A percentile compares a stretch with the other conserved stretches of the same genome.
Evolutionary conservation across 1,140 invertebrate genomes (phyloP).

Genomic region (Leptestheria dahalacensis): DNA sequence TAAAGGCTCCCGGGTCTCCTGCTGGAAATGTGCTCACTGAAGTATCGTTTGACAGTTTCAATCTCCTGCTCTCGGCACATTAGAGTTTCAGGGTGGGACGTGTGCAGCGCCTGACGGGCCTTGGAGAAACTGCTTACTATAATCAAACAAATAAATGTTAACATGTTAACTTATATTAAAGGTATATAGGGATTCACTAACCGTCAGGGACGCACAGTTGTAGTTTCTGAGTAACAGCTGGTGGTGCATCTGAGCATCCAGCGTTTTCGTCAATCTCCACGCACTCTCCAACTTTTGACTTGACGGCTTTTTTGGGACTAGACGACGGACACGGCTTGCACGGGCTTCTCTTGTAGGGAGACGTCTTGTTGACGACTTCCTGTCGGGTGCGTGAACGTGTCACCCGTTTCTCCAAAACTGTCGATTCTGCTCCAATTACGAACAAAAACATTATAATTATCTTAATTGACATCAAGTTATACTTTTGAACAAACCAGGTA

Average conservation of each 20-base stretch:
- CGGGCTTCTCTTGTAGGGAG: background rate
- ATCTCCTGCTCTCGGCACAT: constrained; percentile 66
- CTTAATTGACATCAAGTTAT: too few species aligned
- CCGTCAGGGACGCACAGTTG: constrained; percentile 8
- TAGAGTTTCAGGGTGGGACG: constrained; percentile 45
- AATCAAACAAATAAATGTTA: background rate
- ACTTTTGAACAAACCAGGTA: background rate
- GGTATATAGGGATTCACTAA: background rate
- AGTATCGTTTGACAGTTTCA: constrained; percentile 46
- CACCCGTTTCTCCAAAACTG: background rate
- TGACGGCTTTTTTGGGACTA: background rate
- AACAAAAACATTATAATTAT: too few species aligned
- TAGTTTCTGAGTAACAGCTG: background rate
- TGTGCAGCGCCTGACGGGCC: constrained; percentile 43
- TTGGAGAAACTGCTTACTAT: constrained; percentile 7
- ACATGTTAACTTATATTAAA: background rate
- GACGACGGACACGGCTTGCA: background rate
- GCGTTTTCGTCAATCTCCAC: background rate
- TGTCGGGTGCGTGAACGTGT: background rate
- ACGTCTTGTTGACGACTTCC: background rate
- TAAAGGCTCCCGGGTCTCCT: constrained; percentile 67
- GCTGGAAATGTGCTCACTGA: constrained; percentile 45
- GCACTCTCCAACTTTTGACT: too few species aligned
- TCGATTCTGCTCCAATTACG: background rate
- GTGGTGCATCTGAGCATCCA: background rate